Conservation (phyloP, 2,888 invertebrate genomes). For the Dusona sp. region DNA sequence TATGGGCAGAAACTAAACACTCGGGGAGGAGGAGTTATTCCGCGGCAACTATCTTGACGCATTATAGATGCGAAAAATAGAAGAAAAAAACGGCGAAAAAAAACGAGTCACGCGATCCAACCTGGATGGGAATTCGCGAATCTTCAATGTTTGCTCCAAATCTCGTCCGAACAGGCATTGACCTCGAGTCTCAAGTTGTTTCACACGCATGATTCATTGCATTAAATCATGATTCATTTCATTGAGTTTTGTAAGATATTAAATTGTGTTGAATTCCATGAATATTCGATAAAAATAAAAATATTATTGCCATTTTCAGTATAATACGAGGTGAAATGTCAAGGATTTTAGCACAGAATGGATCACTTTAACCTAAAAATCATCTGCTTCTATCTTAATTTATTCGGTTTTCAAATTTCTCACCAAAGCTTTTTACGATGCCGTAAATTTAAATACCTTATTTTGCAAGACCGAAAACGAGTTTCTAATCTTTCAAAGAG, state of each 20-base stretch:
- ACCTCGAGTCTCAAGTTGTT: not conserved
- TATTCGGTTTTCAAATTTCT: too few relatives aligned
- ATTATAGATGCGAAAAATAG: conserved; percentile 8
- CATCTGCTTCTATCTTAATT: too few relatives aligned
- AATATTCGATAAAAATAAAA: too few relatives aligned
- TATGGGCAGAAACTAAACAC: conserved; percentile 43
- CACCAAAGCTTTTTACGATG: too few relatives aligned
- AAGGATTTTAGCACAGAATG: not conserved
- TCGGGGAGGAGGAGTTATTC: conserved; percentile 32
- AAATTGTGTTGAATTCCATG: too few relatives aligned
- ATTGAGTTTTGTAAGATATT: not conserved
- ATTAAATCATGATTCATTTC: not conserved
- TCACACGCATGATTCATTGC: too few relatives aligned
- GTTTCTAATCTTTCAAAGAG: too few relatives aligned
- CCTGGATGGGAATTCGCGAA: conserved; percentile 19
- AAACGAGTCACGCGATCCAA: not conserved
- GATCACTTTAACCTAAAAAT: not conserved
- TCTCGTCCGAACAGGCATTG: not conserved
- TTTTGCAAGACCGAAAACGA: too few relatives aligned
- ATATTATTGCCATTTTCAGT: too few relatives aligned
- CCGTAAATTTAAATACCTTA: too few relatives aligned
- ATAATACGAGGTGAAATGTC: not conserved
- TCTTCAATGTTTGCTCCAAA: not conserved
- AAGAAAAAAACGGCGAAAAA: not conserved
- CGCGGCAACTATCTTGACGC: conserved; percentile 48